Base-by-base conservation (phyloP, 2,888 invertebrate genomes). In the Pasiphila rectangulata region DNA sequence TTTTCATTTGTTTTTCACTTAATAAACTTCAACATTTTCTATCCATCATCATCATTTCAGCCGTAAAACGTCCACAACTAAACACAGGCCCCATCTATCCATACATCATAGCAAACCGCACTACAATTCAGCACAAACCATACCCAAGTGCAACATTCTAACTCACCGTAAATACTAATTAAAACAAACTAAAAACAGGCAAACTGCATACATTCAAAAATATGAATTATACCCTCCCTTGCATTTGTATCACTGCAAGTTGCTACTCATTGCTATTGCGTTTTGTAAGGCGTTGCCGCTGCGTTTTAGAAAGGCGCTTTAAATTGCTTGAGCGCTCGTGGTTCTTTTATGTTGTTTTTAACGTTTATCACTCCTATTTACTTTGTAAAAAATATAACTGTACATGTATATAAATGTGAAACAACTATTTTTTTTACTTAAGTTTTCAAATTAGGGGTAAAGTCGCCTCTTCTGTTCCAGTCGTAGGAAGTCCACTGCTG, bases 301-400 rank as follows among this genome's bases (percentile, higher is more conserved):
- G 48, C 46, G 41, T 47, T 58, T 57, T 48, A 52, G 37, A 30
- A 35, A 59, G 63, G 62, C 64, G 56, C 40, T 40, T 37, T 7
- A 25, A 46, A 51, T 45, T 30, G 32, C 39, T 38, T 19, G 38
- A 23, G 43, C 27, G 38, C 32, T 41, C 46, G 29, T 37, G 20
- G 32, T 10, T 30, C n/a, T 40, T 36, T 13, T 12, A 7, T 37
- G 20, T 12, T 23, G 20, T 34, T 25, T 40, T 38, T 24, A 20
- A 16, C 25, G 17, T 39, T 13, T 6, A 13, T 27, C 3, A 27
- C 7, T 13, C 7, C 2, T 27, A 6, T 27, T 13, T 3, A 2
- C 12, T 7, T 27, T 2, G 6, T 4, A 27, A 13, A 6, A 13
- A 27, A 27, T 27, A 3, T n/a, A n/a, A n/a, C n/a, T n/a, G n/a